Conservation (phyloP, 1,140 invertebrate genomes). For the Drosophila setifemur region DNA sequence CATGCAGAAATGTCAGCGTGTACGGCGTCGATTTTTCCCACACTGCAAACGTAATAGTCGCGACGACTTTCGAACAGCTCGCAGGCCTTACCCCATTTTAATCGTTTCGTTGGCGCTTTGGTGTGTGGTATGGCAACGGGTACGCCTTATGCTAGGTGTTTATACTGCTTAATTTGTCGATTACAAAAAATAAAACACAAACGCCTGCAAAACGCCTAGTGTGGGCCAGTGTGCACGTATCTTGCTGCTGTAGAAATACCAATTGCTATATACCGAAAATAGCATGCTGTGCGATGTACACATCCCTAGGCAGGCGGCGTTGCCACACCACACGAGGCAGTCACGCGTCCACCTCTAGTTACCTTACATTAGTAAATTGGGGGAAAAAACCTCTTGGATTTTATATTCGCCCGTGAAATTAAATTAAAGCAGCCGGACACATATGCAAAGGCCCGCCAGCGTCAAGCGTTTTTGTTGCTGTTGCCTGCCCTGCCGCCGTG, state of each 20-base stretch:
- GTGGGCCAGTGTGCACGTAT: neutral
- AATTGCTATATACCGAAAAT: no score
- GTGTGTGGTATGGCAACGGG: constrained; percentile 32
- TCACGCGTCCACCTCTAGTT: constrained; percentile 3
- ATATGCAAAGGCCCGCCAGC: constrained; percentile 68
- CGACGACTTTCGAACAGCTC: neutral
- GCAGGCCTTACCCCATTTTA: constrained; percentile 61
- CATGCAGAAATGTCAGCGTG: constrained; percentile 32
- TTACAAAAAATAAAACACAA: constrained; percentile 66
- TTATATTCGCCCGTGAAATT: neutral
- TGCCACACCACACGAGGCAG: neutral
- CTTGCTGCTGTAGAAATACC: neutral
- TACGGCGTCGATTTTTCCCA: constrained; percentile 76
- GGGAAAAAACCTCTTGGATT: constrained; percentile 15
- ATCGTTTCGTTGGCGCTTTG: constrained; percentile 44
- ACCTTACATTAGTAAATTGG: constrained; percentile 12
- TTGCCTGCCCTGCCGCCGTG: constrained; percentile 67
- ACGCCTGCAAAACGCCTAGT: constrained; percentile 14
- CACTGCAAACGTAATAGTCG: constrained; percentile 30
- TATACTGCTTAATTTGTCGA: constrained; percentile 49
- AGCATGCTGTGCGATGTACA: no score
- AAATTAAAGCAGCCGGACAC: constrained; percentile 24
- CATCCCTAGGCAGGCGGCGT: no score
- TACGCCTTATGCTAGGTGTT: constrained; percentile 44
- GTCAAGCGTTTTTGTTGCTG: constrained; percentile 71